phyloP scores from a whole-genome alignment of 2,113 vertebrate genomes.

The Panurus biarmicus region DNA sequence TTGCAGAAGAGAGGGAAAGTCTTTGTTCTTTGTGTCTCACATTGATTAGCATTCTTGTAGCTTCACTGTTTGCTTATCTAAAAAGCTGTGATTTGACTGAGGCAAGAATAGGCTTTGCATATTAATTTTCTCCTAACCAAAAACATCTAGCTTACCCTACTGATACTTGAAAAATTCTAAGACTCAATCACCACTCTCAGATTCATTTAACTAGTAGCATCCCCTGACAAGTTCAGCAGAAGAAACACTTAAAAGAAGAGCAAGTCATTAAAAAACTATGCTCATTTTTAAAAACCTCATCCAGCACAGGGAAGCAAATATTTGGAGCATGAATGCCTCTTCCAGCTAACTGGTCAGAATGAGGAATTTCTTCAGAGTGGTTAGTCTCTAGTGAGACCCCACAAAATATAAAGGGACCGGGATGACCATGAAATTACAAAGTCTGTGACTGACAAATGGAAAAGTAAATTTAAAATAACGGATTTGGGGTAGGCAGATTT shows the following conservation, averaged over 20 bases:
- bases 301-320: not conserved
- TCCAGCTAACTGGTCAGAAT: not conserved
- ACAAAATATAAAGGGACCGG: not conserved
- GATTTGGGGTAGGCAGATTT: not conserved
- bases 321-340: not conserved
- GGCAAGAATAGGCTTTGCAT: not conserved
- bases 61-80: not conserved
- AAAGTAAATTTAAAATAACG: not conserved
- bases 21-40: not conserved
- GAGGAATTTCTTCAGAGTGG: not conserved
- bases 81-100: not conserved
- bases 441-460: not conserved
- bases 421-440: not conserved
- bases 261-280: not conserved
- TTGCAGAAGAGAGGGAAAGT: not conserved
- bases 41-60: not conserved
- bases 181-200: not conserved
- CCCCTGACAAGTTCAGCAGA: not conserved
- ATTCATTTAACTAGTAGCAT: not conserved
- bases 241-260: not conserved
- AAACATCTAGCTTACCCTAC: not conserved
- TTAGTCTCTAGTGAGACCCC: not conserved
- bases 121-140: not conserved
- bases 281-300: not conserved
- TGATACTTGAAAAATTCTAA: not conserved